Conservation (phyloP, 2,113 vertebrate genomes). For the Xenopus borealis region DNA sequence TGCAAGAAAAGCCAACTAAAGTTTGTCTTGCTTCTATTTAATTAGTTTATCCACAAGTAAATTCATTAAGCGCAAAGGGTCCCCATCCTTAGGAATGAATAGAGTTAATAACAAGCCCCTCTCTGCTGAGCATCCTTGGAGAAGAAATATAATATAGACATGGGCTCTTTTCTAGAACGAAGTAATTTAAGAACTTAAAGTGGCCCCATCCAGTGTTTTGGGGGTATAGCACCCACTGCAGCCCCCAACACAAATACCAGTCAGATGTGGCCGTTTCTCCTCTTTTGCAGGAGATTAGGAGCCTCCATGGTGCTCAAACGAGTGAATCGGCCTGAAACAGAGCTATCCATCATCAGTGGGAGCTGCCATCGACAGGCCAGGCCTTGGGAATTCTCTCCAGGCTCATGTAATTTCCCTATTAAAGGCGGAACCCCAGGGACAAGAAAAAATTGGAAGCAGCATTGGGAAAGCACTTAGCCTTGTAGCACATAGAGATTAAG, state of each 20-base stretch:
- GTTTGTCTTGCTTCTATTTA: too few relatives aligned
- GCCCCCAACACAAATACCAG: constrained; percentile 43
- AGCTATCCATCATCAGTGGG: constrained; percentile 56
- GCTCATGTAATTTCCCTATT: constrained; percentile 49
- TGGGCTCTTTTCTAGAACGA: too few relatives aligned
- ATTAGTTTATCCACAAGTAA: too few relatives aligned
- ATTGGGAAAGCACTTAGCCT: neutral
- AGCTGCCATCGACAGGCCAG: constrained; percentile 48
- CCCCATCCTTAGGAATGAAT: too few relatives aligned
- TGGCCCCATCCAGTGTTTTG: constrained; percentile 46
- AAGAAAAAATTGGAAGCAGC: constrained; percentile 2
- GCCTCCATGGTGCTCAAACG: constrained; percentile 52
- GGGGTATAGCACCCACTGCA: constrained; percentile 52
- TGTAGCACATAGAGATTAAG: too few relatives aligned
- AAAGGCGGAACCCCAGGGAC: constrained; percentile 17
- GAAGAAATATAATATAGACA: too few relatives aligned
- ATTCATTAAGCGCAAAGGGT: too few relatives aligned
- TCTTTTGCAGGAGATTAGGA: constrained; percentile 56
- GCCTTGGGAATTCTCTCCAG: constrained; percentile 53
- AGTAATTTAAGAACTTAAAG: too few relatives aligned
- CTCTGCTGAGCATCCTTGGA: too few relatives aligned
- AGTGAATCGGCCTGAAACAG: constrained; percentile 57
- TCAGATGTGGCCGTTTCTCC: constrained; percentile 58
- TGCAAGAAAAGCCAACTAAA: too few relatives aligned
- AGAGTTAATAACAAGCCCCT: too few relatives aligned